Evolutionary conservation across 2,888 invertebrate species (phyloP), one percentile per base, ranked within the genome.

Genomic region (Pharmacophagus antenor): DNA sequence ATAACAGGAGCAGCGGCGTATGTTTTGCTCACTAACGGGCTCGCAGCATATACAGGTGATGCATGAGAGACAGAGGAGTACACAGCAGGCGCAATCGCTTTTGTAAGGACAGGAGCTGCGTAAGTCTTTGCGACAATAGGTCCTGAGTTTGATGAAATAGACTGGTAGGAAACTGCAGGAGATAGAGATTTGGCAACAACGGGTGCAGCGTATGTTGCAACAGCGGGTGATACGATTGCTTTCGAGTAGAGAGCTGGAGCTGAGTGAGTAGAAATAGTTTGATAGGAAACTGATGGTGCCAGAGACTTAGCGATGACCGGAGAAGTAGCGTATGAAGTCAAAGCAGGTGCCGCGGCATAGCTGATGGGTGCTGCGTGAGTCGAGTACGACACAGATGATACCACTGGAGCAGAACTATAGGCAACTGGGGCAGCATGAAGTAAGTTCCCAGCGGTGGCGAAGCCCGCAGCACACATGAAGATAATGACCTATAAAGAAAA

Each of bases 381-480:
- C 17, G 70, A 68, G 69, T 75, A 75, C 1, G 73, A 71, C 49
- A 72, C 67, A 4, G 72, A 70, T 23, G 80, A 68, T 3, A 92
- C 92, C 58, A 89, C 86, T 52, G 92, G 90, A 61, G 92, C 92
- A 56, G 93, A 91, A 58, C 87, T 85, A 82, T 92, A 92, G 10
- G 86, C 80, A 31, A 87, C 77, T 8, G 84, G 84, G 37, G 84
- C 84, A 23, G 79, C 83, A 62, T 88, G 85, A 31, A 85, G 77
- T 18, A 93, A 76, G 69, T 91, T 76, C 65, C 94, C 94, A 59
- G 94, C 94, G 74, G 91, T 91, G 72, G 92, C 93, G 65, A 91
- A 86, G 70, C 93, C 92, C 81, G 93, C 89, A 70, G 91, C 84
- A 76, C 93, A 91, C 74, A 91, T 84, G 73, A 94, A 80, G 58